Conservation (phyloP, 64 coral and sea anemone species). For the Stichodactyla helianthus region DNA sequence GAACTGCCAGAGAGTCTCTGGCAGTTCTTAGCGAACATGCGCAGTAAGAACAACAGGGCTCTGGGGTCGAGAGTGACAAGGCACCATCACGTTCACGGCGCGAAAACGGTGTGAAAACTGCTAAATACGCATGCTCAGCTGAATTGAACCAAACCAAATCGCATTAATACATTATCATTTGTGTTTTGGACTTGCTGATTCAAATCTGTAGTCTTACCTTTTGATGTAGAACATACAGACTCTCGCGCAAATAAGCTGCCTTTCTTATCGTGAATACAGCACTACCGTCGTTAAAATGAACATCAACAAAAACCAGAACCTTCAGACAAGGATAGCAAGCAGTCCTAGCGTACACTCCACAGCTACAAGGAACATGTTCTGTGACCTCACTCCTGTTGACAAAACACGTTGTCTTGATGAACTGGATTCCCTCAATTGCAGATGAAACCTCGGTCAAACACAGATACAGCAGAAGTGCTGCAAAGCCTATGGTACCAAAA, state of each 20-base stretch:
- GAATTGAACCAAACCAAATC: neutral
- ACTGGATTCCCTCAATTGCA: neutral
- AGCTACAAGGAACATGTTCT: neutral
- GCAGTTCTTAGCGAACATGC: too few species aligned
- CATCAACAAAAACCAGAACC: neutral
- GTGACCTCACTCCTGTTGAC: neutral
- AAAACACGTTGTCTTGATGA: neutral
- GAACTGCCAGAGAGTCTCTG: too few species aligned
- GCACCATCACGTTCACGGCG: too few species aligned
- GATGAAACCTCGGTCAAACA: neutral
- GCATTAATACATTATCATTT: neutral
- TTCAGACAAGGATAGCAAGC: constrained; percentile 19
- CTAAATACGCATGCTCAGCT: neutral
- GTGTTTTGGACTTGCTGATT: neutral
- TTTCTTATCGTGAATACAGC: neutral
- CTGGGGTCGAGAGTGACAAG: too few species aligned
- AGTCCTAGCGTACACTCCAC: neutral
- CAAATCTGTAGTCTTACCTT: neutral
- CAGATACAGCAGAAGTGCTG: neutral
- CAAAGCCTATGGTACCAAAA: neutral
- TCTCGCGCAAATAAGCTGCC: neutral
- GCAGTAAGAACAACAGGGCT: too few species aligned
- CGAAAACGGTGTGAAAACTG: neutral
- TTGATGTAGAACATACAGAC: neutral
- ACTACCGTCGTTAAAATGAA: neutral